These are phyloP conservation scores for Caenorhabditis sulstoni DNA, from an alignment of 2,888 invertebrate genomes.

Conservation along the genomic window DNA sequence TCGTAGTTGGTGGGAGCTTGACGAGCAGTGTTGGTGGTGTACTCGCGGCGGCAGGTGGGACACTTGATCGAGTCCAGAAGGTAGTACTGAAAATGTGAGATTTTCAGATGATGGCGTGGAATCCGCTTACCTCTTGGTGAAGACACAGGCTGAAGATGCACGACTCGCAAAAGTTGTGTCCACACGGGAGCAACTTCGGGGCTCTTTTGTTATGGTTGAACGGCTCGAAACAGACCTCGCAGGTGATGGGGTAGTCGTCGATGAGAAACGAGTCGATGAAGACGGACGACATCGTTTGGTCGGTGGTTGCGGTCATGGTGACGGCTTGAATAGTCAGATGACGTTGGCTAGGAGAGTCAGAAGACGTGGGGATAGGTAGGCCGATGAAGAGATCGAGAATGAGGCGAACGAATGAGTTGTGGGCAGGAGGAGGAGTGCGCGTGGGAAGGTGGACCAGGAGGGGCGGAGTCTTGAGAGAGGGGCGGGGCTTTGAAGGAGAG, in stretches of 20 bases:
- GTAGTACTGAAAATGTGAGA: slow-evolving; percentile 72
- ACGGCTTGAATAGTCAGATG: not conserved
- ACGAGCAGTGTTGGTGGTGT: slow-evolving; percentile 67
- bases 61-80: slow-evolving; percentile 76
- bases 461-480: not conserved
- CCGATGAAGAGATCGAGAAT: slow-evolving; percentile 1
- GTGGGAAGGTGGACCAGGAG: not conserved
- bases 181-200: slow-evolving; percentile 78
- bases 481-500: too few species aligned
- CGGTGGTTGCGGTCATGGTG: not conserved
- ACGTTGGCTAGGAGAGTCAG: not conserved
- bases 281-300: slow-evolving; percentile 17
- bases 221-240: slow-evolving; percentile 68
- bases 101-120: too few species aligned
- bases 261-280: slow-evolving; percentile 29
- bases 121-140: slow-evolving; percentile 74
- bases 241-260: slow-evolving; percentile 43
- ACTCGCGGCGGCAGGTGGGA: slow-evolving; percentile 72
- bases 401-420: not conserved
- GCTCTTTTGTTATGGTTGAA: slow-evolving; percentile 60
- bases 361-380: not conserved
- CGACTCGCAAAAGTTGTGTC: slow-evolving; percentile 77
- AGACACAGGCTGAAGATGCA: slow-evolving; percentile 75
- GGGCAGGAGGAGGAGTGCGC: not conserved
- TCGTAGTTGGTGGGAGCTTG: slow-evolving; percentile 77